Conservation (phyloP, 2,797 vertebrate species). For the Sphenopsis melanotis region DNA sequence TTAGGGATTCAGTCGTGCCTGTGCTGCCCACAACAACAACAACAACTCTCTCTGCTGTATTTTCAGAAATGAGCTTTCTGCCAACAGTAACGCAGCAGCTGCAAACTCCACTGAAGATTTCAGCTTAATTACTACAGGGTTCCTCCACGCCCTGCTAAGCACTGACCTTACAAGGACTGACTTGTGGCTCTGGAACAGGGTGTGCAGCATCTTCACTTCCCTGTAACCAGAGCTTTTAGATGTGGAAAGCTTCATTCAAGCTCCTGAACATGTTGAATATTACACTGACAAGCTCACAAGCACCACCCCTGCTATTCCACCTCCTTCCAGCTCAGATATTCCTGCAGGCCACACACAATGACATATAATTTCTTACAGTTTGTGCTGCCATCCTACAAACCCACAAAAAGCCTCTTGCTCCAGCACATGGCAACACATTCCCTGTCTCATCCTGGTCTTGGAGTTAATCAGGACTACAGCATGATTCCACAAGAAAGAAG, state of each 20-base stretch:
- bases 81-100: not conserved
- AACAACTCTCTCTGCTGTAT: not conserved
- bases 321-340: not conserved
- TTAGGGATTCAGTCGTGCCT: not conserved
- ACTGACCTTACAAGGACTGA: not conserved
- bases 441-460: not conserved
- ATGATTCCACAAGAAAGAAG: not conserved
- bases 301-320: not conserved
- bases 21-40: constrained; percentile 15
- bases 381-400: not conserved
- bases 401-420: not conserved
- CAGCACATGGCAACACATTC: fast-evolving
- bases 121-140: not conserved
- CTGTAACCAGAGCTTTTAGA: not conserved
- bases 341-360: not conserved
- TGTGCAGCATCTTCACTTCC: fast-evolving
- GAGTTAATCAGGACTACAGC: not conserved
- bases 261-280: not conserved
- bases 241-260: not conserved
- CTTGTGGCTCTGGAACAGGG: fast-evolving
- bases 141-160: not conserved
- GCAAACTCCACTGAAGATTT: not conserved
- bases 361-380: not conserved
- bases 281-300: not conserved
- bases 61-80: not conserved